These are phyloP conservation scores for Vanessa tameamea DNA, from an alignment of 1,140 invertebrate genomes.

Conservation along the genomic window DNA sequence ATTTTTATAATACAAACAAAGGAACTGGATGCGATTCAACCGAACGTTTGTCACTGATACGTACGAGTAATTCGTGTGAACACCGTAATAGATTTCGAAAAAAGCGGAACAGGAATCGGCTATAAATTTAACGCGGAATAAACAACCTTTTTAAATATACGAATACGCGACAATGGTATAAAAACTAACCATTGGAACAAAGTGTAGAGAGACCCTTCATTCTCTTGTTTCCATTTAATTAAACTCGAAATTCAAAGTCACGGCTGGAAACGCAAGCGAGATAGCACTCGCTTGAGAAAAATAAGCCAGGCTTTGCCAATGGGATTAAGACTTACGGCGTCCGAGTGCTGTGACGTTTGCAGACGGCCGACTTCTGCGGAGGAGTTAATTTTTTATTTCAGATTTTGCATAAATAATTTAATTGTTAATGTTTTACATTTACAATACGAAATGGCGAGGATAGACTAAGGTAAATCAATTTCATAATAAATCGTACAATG, in stretches of 20 bases:
- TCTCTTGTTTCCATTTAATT: slow-evolving; percentile 69
- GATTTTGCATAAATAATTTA: slow-evolving; percentile 3
- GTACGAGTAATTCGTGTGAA: slow-evolving; percentile 11
- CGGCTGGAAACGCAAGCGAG: slow-evolving; percentile 40
- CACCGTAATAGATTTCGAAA: slow-evolving; percentile 19
- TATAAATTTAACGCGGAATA: slow-evolving; percentile 45
- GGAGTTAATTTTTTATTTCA: not conserved
- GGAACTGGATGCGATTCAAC: not conserved
- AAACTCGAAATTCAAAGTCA: slow-evolving; percentile 63
- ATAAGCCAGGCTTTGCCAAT: slow-evolving; percentile 47
- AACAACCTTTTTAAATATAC: slow-evolving; percentile 44
- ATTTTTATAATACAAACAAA: slow-evolving; percentile 12
- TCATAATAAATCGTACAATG: not conserved
- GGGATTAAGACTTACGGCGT: slow-evolving; percentile 48
- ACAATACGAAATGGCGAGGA: not conserved
- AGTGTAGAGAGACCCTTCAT: slow-evolving; percentile 53
- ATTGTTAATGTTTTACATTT: not conserved
- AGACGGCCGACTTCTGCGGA: not conserved
- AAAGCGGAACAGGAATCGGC: slow-evolving; percentile 37
- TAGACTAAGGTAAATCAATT: not conserved
- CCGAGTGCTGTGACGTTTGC: slow-evolving; percentile 18
- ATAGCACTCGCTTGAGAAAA: slow-evolving; percentile 15
- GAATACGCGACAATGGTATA: slow-evolving; percentile 43
- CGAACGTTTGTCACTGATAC: slow-evolving; percentile 23
- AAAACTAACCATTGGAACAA: slow-evolving; percentile 53